Conservation (phyloP, 2,797 vertebrate genomes). For the Phoebastria nigripes region DNA sequence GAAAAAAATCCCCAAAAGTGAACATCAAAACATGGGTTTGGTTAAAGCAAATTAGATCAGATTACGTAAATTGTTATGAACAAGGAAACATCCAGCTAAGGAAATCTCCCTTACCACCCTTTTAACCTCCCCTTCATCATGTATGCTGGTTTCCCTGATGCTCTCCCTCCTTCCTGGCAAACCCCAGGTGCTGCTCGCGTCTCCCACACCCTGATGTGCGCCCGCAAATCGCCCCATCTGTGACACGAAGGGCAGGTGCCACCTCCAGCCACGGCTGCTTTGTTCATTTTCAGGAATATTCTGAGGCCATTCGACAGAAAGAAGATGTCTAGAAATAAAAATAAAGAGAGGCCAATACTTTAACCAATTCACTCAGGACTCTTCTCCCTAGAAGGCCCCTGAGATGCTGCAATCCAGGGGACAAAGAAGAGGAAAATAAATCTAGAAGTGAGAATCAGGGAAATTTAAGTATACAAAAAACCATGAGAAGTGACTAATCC, state of each 20-base stretch:
- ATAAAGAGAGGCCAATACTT: not conserved
- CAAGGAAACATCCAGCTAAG: not conserved
- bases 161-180: not conserved
- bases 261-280: not conserved
- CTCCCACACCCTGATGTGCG: fast-evolving
- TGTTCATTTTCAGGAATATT: not conserved
- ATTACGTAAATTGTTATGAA: not conserved
- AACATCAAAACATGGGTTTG: not conserved
- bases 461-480: not conserved
- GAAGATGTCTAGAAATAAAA: not conserved
- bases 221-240: not conserved
- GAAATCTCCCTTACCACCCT: not conserved
- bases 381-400: not conserved
- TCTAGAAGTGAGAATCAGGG: not conserved
- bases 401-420: not conserved
- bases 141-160: not conserved
- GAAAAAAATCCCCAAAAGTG: not conserved
- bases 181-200: not conserved
- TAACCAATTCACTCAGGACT: not conserved
- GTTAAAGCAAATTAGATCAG: not conserved
- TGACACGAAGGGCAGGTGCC: not conserved
- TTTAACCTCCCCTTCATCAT: not conserved
- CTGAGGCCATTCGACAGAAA: not conserved
- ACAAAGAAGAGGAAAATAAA: not conserved
- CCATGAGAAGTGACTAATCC: not conserved